These are phyloP conservation scores for Chloroceryle amazona DNA, from an alignment of 2,797 vertebrate species.

Conservation along the genomic window DNA sequence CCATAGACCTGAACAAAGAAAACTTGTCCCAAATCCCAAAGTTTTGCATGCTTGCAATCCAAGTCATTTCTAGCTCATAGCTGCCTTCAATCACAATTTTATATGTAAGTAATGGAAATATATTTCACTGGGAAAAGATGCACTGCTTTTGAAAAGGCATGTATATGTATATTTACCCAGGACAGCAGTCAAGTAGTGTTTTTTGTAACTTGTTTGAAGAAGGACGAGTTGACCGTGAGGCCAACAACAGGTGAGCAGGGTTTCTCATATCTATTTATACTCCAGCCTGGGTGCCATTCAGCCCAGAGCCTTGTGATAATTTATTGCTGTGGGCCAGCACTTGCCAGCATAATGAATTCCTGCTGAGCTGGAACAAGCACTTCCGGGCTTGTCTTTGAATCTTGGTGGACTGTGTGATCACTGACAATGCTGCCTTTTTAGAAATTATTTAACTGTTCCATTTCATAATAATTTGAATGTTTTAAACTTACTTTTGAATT, in stretches of 20 bases:
- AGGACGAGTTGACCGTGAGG: neutral
- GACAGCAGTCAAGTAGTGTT: neutral
- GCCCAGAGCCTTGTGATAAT: neutral
- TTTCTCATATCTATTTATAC: neutral
- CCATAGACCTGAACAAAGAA: neutral
- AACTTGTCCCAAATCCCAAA: neutral
- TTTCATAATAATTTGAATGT: neutral
- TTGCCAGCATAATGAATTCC: neutral
- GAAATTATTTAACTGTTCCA: neutral
- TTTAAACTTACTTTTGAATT: neutral
- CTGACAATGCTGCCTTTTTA: neutral
- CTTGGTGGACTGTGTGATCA: neutral
- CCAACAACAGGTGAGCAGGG: neutral
- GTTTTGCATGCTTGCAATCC: neutral
- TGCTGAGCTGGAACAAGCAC: neutral
- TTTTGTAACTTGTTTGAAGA: neutral
- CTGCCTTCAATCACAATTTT: neutral
- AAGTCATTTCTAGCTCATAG: neutral
- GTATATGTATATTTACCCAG: neutral
- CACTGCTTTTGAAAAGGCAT: neutral
- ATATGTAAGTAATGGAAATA: rapidly evolving
- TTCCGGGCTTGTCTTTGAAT: neutral
- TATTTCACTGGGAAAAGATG: neutral
- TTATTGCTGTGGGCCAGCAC: neutral
- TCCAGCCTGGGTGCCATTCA: neutral